phyloP scores from a whole-genome alignment of 2,113 vertebrate species.

The Abramis brama region DNA sequence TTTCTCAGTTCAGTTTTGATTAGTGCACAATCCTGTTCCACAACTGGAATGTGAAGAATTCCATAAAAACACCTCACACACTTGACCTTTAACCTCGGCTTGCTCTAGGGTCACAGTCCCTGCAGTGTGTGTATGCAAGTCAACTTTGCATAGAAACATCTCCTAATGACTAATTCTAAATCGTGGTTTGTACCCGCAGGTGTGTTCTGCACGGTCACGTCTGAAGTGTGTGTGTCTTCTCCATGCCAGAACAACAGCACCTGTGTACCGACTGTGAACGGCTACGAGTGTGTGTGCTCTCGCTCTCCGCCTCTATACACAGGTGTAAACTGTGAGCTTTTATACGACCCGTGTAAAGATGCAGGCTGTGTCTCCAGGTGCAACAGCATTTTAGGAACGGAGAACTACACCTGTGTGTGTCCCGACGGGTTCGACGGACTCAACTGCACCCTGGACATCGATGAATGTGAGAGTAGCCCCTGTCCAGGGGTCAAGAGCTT shows the following conservation, averaged over 20 bases:
- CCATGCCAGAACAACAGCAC: constrained; percentile 82
- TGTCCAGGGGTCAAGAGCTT: constrained; percentile 68
- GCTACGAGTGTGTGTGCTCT: constrained; percentile 81
- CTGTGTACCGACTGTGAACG: constrained; percentile 71
- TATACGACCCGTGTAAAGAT: constrained; percentile 76
- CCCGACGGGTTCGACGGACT: constrained; percentile 65
- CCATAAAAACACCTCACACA: neutral
- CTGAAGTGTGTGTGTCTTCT: constrained; percentile 76
- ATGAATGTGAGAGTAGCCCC: constrained; percentile 77
- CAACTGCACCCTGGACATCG: constrained; percentile 64
- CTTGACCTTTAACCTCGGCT: neutral
- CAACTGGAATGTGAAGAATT: too few species aligned
- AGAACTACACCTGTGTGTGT: constrained; percentile 76
- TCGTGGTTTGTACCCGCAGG: constrained; percentile 57
- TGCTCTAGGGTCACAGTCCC: too few species aligned
- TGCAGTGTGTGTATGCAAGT: too few species aligned
- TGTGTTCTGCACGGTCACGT: constrained; percentile 70
- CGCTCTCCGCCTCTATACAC: constrained; percentile 66
- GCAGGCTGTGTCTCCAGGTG: constrained; percentile 69
- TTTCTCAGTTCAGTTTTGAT: too few species aligned
- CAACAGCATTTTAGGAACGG: constrained; percentile 60
- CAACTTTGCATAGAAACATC: too few species aligned
- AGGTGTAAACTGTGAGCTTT: constrained; percentile 77
- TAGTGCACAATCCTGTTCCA: too few species aligned
- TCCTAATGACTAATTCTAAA: neutral